Evolutionary conservation across 2,797 vertebrate genomes (phyloP), one percentile per base, ranked within the genome.

Genomic region (Falco columbarius): DNA sequence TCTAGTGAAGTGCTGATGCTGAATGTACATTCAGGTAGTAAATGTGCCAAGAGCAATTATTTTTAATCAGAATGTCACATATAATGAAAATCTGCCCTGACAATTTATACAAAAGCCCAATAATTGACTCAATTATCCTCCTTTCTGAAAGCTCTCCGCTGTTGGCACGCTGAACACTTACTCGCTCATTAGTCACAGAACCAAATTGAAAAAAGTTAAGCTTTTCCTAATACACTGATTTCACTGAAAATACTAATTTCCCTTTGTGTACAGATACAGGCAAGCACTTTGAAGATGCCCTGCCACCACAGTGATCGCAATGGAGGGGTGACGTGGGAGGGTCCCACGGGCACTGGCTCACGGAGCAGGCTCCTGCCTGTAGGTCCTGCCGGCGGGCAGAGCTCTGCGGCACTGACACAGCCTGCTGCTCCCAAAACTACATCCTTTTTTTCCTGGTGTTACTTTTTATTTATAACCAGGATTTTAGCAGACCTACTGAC

Each of bases 101-200:
- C 94, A 92, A 86, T 96, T 96, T 92, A 61, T 80, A 97, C 79
- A 91, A 91, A 97, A 94, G 92, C 75, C 89, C 66, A 79, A 27
- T 96, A 97, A 96, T 91, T 82, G 90, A 92, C 91, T 95, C 94
- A 86, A 82, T 97, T 95, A 95, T 86, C 87, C 96, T 95, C 83
- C 72, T 92, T 95, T 93, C 91, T 92, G 81, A 97, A 91, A 42
- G 55, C 81, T 95, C 65, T 74, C 75, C 85, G 24, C 63, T 90
- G 86, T 29, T 92, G 67, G 75, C 2, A 8, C 58, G 81, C 81
- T 27, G 74, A 96, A 81, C 6, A 1, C 86, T 83, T 40, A 93
- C 73, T 47, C 1, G 1, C 93, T 96, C 86, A 65, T 96, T 91
- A 95, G 82, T 42, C 77, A 94, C 63, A 46, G 76, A 70, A 65